Percentiles rank a stretch among this genome's conserved stretches.
Conservation (phyloP, 2,113 vertebrate species). For the Atrichornis clamosus region DNA sequence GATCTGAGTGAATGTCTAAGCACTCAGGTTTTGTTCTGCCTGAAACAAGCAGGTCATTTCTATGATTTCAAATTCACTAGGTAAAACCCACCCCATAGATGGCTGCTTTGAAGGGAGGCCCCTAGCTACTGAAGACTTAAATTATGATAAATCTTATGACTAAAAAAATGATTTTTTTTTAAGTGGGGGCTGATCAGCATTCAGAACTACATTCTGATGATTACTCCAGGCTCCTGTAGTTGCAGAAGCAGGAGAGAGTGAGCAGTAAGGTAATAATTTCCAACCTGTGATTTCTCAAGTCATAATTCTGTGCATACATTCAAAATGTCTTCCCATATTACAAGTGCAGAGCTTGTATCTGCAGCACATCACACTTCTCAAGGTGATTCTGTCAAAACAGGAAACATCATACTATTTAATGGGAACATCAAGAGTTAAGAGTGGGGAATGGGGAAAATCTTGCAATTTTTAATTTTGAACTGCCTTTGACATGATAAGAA, state of each 20-base stretch:
- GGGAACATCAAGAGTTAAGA: not conserved
- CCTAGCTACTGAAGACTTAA: not conserved
- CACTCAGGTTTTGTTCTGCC: not conserved
- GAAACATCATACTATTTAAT: not conserved
- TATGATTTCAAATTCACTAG: not conserved
- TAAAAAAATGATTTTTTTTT: not conserved
- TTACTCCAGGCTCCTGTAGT: not conserved
- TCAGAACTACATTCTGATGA: not conserved
- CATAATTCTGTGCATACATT: not conserved
- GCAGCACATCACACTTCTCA: not conserved
- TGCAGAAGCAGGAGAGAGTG: not conserved
- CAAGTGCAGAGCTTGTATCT: not conserved
- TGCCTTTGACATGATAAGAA: not conserved
- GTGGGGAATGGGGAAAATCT: not conserved
- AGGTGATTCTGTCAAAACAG: not conserved
- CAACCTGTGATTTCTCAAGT: not conserved
- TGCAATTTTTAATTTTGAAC: not conserved
- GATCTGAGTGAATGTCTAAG: not conserved
- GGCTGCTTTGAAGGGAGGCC: not conserved
- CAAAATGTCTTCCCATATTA: not conserved
- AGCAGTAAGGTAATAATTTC: not conserved
- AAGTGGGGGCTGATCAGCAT: not conserved
- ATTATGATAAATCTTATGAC: not conserved
- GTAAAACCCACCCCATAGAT: not conserved
- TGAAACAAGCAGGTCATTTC: not conserved